Percentiles rank a stretch among this genome's conserved stretches.
Conservation (phyloP, 2,113 vertebrate species). For the Abramis brama region DNA sequence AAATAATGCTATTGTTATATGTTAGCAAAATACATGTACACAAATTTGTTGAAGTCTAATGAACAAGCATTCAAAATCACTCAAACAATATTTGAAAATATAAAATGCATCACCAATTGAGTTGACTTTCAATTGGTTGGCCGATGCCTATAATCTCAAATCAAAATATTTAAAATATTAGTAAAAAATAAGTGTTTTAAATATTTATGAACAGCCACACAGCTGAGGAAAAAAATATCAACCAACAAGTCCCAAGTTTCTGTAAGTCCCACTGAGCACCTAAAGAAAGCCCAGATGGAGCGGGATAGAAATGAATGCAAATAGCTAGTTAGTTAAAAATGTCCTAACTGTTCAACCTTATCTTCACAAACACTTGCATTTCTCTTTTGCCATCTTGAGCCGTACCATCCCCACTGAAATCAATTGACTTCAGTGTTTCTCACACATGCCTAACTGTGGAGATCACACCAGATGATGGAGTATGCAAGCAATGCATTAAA, state of each 20-base stretch:
- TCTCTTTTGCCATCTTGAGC: neutral
- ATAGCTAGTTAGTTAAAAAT: neutral
- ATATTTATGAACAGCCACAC: neutral
- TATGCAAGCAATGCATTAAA: constrained; percentile 71
- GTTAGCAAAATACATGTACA: neutral
- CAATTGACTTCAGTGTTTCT: neutral
- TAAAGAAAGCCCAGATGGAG: neutral
- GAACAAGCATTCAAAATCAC: neutral
- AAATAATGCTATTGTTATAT: neutral
- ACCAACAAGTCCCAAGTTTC: neutral
- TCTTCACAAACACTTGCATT: neutral
- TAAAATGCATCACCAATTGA: neutral
- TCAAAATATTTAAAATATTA: too few species aligned
- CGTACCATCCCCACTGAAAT: neutral
- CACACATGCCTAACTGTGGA: neutral
- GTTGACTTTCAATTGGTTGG: neutral
- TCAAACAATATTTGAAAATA: neutral
- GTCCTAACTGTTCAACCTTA: neutral
- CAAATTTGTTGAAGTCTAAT: neutral
- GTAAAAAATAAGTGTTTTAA: too few species aligned
- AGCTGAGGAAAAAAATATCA: neutral
- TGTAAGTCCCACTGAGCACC: neutral
- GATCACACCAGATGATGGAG: constrained; percentile 63
- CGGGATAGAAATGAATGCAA: neutral
- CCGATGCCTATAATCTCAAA: neutral